Evolutionary conservation across 2,888 invertebrate species (phyloP).

Genomic region (Drosophila helvetica): DNA sequence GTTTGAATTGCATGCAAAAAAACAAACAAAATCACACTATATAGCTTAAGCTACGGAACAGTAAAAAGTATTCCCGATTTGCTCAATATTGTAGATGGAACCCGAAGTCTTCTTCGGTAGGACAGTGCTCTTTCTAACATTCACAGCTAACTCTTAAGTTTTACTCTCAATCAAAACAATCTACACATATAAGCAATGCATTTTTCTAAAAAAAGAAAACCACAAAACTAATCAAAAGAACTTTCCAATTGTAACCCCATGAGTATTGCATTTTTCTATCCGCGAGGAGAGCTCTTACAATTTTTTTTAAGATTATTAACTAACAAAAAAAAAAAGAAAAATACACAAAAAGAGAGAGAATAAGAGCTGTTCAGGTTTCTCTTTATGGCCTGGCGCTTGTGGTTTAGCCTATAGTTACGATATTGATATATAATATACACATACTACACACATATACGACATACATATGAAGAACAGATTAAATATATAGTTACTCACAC

Average conservation of each 20-base stretch:
- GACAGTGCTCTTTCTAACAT: conserved; percentile 24
- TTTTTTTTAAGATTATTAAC: conserved; percentile 43
- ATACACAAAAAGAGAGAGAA: neutral
- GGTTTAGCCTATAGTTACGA: conserved; percentile 48
- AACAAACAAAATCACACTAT: neutral
- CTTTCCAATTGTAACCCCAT: conserved; percentile 64
- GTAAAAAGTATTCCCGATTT: conserved; percentile 46
- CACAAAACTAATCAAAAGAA: conserved; percentile 14
- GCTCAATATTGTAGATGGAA: conserved; percentile 46
- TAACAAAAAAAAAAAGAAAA: neutral
- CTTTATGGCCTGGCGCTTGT: conserved; percentile 37
- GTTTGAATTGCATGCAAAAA: conserved; percentile 62
- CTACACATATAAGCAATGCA: conserved; percentile 52
- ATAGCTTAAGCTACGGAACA: conserved; percentile 55
- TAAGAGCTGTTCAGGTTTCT: conserved; percentile 12
- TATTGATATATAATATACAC: conserved; percentile 41
- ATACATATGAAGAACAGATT: conserved; percentile 50
- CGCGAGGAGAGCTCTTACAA: conserved; percentile 37
- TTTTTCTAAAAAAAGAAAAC: conserved; percentile 38
- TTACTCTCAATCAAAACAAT: conserved; percentile 5
- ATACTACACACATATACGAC: conserved; percentile 35
- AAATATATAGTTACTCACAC: conserved; percentile 32
- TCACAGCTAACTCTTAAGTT: conserved; percentile 33
- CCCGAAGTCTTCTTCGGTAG: conserved; percentile 33
- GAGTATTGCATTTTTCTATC: conserved; percentile 69